Conservation (phyloP, 2,797 vertebrate species). For the Crenuchus spilurus region DNA sequence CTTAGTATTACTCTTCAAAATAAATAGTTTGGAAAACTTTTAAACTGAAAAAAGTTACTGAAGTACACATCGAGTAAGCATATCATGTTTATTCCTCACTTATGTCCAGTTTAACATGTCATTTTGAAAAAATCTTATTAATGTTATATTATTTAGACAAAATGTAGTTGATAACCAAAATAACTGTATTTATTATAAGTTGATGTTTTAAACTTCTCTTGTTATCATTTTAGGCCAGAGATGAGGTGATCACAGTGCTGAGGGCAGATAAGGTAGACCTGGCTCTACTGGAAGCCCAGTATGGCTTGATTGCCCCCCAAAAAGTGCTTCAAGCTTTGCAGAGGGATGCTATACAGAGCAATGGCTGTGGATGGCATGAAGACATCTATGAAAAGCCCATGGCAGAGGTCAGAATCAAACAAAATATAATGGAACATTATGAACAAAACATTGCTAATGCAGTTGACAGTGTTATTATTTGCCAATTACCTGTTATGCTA, state of each 20-base stretch:
- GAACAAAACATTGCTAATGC: neutral
- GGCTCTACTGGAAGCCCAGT: slow-evolving; percentile 92
- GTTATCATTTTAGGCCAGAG: slow-evolving; percentile 85
- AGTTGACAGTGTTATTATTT: neutral
- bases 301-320: slow-evolving; percentile 93
- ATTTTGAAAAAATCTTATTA: too few relatives aligned
- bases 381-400: slow-evolving; percentile 96
- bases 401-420: slow-evolving; percentile 82
- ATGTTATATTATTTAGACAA: too few relatives aligned
- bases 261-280: slow-evolving; percentile 96
- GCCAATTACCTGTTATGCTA: too few relatives aligned
- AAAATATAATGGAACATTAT: neutral
- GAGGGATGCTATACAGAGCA: slow-evolving; percentile 89
- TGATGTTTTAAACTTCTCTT: neutral
- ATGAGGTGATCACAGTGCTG: slow-evolving; percentile 96
- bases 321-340: slow-evolving; percentile 93
- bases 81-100: too few relatives aligned
- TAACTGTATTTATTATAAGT: too few relatives aligned
- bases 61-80: too few relatives aligned
- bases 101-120: too few relatives aligned
- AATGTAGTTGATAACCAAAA: too few relatives aligned
- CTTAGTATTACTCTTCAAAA: too few relatives aligned
- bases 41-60: too few relatives aligned
- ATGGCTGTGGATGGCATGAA: slow-evolving; percentile 83
- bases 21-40: too few relatives aligned